Conservation (phyloP, 2,888 invertebrate genomes). For the Prenolepis imparis region DNA sequence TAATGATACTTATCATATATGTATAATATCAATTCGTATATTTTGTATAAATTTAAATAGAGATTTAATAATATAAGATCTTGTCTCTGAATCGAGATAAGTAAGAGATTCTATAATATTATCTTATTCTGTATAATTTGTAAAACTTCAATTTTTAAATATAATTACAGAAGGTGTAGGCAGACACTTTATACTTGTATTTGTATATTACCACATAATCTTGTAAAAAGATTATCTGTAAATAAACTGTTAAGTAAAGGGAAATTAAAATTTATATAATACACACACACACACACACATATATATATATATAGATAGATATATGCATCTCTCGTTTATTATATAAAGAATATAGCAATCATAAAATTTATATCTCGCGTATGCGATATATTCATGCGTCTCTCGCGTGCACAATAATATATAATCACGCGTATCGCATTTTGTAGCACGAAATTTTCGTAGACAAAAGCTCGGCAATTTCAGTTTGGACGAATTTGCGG, state of each 20-base stretch:
- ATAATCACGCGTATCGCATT: slow-evolving; percentile 35
- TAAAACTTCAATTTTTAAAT: neutral
- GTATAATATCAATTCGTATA: neutral
- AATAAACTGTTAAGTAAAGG: slow-evolving; percentile 21
- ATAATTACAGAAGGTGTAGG: neutral
- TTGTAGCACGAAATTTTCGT: slow-evolving; percentile 45
- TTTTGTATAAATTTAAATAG: slow-evolving; percentile 24
- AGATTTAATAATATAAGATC: neutral
- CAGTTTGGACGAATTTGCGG: slow-evolving; percentile 82
- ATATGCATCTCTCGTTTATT: slow-evolving; percentile 76
- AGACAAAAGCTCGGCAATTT: slow-evolving; percentile 84
- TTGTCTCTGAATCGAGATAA: neutral
- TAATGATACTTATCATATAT: neutral
- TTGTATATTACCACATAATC: neutral
- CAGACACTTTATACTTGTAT: slow-evolving; percentile 13
- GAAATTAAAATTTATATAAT: neutral
- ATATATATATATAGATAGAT: slow-evolving; percentile 25
- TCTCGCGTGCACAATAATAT: slow-evolving; percentile 10
- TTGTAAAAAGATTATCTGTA: slow-evolving; percentile 23
- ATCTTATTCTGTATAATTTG: neutral
- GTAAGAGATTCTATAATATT: neutral
- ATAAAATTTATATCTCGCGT: slow-evolving; percentile 78
- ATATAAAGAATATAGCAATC: slow-evolving; percentile 84
- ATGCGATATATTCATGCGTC: slow-evolving; percentile 36
- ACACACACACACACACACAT: neutral